Conservation (phyloP, 2,113 vertebrate genomes). For the Brachypteracias leptosomus region DNA sequence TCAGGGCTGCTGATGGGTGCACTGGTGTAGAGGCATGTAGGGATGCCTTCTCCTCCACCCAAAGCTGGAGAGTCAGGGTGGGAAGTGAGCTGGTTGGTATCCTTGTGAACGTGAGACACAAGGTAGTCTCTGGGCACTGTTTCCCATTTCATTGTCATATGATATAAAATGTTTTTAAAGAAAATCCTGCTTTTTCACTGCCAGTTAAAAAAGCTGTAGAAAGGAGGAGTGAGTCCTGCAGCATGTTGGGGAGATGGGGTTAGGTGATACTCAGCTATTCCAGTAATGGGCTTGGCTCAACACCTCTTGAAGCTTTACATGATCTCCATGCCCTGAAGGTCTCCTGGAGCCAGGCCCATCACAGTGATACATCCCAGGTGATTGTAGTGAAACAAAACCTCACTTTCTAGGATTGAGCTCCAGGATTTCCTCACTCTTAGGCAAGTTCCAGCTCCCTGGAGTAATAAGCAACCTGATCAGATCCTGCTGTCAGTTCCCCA, state of each 20-base stretch:
- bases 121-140: neutral
- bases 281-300: neutral
- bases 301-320: neutral
- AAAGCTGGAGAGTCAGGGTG: neutral
- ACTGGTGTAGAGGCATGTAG: neutral
- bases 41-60: neutral
- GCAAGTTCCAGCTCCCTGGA: conserved; percentile 28
- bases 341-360: conserved; percentile 37
- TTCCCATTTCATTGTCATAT: neutral
- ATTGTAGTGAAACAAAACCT: neutral
- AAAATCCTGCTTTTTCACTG: neutral
- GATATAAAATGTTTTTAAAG: neutral
- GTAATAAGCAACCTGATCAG: conserved; percentile 1
- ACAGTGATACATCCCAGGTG: neutral
- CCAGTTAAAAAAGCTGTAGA: neutral
- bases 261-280: neutral
- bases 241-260: neutral
- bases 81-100: neutral
- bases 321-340: neutral
- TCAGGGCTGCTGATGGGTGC: neutral
- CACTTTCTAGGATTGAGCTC: conserved; percentile 62
- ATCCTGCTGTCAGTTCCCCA: conserved; percentile 40
- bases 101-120: rapidly evolving
- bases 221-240: neutral
- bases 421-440: conserved; percentile 20